phyloP scores from a whole-genome alignment of 2,888 invertebrate species.

The Harmothoe impar region DNA sequence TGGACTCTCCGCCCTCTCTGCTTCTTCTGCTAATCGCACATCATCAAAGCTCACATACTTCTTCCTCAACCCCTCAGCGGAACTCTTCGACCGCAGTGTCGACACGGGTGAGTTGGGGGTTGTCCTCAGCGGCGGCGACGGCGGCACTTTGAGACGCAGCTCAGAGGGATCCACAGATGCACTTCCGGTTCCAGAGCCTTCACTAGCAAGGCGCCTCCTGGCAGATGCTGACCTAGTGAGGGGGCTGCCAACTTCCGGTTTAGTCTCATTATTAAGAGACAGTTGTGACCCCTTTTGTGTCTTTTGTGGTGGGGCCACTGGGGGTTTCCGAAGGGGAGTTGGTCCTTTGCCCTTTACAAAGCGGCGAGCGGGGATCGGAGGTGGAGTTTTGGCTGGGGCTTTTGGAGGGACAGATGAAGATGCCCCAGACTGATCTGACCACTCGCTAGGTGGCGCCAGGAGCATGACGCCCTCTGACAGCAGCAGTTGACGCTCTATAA shows the following conservation, averaged over 20 bases:
- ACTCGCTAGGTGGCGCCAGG: conserved; percentile 18
- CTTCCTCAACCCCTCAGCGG: background rate
- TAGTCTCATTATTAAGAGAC: background rate
- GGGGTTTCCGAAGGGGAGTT: background rate
- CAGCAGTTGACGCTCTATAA: conserved; percentile 18
- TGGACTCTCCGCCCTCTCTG: background rate
- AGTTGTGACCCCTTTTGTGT: no score
- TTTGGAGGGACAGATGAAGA: background rate
- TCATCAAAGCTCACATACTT: conserved; percentile 24
- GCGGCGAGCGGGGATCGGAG: background rate
- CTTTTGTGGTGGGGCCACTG: background rate
- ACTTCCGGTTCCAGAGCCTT: background rate
- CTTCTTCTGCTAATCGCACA: background rate
- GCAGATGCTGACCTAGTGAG: background rate
- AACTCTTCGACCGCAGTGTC: background rate
- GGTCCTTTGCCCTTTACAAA: no score
- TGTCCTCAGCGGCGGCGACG: conserved; percentile 24
- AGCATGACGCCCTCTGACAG: background rate
- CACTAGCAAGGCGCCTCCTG: background rate
- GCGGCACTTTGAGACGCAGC: conserved; percentile 42
- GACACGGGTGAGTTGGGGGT: background rate
- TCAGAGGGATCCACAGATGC: conserved; percentile 33
- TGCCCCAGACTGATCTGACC: background rate
- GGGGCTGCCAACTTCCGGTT: background rate
- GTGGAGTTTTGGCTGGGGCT: background rate